phyloP scores from a whole-genome alignment of 2,113 vertebrate species.

The Tamias sibiricus region DNA sequence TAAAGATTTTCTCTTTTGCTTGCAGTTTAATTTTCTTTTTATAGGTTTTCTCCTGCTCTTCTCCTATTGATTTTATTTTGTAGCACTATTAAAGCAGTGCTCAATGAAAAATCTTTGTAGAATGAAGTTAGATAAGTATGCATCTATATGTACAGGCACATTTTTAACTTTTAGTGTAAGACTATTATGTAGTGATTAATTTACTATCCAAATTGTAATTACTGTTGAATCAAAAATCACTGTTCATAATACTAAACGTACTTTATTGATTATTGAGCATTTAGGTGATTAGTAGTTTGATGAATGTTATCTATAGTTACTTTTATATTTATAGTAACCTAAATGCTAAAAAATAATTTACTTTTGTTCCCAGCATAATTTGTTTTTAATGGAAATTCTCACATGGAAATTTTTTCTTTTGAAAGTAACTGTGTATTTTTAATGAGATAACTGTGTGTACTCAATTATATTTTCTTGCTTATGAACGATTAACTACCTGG shows the following conservation, averaged over 20 bases:
- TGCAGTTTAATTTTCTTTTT: conserved; percentile 61
- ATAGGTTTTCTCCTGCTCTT: neutral
- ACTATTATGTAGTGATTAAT: conserved; percentile 30
- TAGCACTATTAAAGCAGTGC: conserved; percentile 12
- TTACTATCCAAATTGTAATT: conserved; percentile 43
- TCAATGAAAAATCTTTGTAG: neutral
- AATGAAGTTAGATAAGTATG: conserved; percentile 28
- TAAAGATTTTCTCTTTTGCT: conserved; percentile 48
- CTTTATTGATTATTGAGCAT: conserved; percentile 32
- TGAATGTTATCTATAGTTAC: neutral
- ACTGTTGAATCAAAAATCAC: neutral
- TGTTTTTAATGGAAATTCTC: conserved; percentile 47
- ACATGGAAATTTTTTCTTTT: neutral
- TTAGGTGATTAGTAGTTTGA: conserved; percentile 11
- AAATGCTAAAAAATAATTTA: neutral
- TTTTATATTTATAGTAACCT: neutral
- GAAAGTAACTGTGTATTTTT: neutral
- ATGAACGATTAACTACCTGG: conserved; percentile 14
- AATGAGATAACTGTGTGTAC: neutral
- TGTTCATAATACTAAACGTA: neutral
- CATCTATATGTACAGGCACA: neutral
- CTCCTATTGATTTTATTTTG: conserved; percentile 60
- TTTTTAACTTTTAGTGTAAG: conserved; percentile 33
- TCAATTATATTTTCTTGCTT: neutral
- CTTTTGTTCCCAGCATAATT: neutral